These are phyloP conservation scores for Sylvicola fuscatus DNA, from an alignment of 2,888 invertebrate genomes.

Conservation along the genomic window DNA sequence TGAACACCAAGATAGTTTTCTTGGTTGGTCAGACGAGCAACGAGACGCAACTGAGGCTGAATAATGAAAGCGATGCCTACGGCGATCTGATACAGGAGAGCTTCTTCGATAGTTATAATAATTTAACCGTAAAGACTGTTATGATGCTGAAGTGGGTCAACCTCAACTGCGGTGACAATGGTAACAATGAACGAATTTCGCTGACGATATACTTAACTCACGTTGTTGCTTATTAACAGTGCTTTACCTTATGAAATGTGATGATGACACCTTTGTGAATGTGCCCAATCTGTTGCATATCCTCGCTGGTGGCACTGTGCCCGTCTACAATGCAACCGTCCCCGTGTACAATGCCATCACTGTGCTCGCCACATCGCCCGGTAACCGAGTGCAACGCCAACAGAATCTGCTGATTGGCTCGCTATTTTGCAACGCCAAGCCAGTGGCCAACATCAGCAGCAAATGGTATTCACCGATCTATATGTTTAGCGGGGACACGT, in stretches of 20 bases:
- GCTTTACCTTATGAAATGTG: conserved; percentile 60
- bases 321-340: conserved; percentile 22
- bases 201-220: too few species aligned
- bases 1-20: conserved; percentile 14
- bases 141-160: conserved; percentile 69
- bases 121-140: conserved; percentile 66
- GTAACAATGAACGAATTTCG: too few species aligned
- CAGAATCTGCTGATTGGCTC: conserved; percentile 45
- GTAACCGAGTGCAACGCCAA: conserved; percentile 18
- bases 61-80: conserved; percentile 41
- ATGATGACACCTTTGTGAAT: conserved; percentile 74
- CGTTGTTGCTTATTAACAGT: too few species aligned
- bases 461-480: conserved; percentile 74
- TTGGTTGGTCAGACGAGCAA: conserved; percentile 22
- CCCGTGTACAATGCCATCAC: conserved; percentile 17
- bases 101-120: conserved; percentile 69
- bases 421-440: conserved; percentile 57
- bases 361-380: conserved; percentile 13
- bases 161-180: conserved; percentile 35
- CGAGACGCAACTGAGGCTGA: conserved; percentile 37
- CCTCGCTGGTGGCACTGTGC: conserved; percentile 25
- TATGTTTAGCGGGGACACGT: conserved; percentile 47
- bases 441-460: conserved; percentile 47
- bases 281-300: conserved; percentile 40
- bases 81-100: conserved; percentile 67